Percentiles rank a stretch among this genome's conserved stretches.
Evolutionary conservation across 2,888 invertebrate species (phyloP).

Genomic region (Hylaea fasciaria): DNA sequence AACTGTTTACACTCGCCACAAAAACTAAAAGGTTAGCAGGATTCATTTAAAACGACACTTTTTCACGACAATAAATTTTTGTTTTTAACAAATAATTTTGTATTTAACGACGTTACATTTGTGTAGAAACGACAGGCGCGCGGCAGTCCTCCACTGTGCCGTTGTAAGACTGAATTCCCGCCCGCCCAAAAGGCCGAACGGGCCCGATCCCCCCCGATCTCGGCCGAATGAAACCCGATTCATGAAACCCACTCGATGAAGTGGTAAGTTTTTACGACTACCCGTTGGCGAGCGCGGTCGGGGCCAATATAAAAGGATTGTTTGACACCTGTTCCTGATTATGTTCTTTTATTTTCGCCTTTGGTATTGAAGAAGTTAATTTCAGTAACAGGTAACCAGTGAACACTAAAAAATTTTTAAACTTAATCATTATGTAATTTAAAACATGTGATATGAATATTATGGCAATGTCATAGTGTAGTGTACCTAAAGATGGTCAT

Average conservation of each 20-base stretch:
- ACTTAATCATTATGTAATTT: not conserved
- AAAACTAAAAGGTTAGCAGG: constrained; percentile 34
- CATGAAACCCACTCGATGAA: constrained; percentile 80
- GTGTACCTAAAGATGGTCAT: too few species aligned
- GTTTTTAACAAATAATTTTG: constrained; percentile 52
- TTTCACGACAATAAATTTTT: constrained; percentile 45
- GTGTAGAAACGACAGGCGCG: constrained; percentile 39
- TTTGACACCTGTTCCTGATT: constrained; percentile 74
- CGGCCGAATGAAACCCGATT: constrained; percentile 62
- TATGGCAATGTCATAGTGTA: too few species aligned
- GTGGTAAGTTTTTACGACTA: constrained; percentile 83
- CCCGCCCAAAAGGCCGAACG: constrained; percentile 69
- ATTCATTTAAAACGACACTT: constrained; percentile 38
- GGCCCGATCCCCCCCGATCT: constrained; percentile 56
- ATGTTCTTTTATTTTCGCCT: constrained; percentile 50
- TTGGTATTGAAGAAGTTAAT: constrained; percentile 35
- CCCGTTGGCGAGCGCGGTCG: constrained; percentile 71
- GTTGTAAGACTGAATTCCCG: constrained; percentile 71
- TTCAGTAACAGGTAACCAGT: not conserved
- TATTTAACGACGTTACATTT: constrained; percentile 68
- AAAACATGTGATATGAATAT: too few species aligned
- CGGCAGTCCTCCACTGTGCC: constrained; percentile 56
- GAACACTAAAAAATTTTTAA: not conserved
- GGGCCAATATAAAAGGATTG: constrained; percentile 75
- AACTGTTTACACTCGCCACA: constrained; percentile 60